These are phyloP conservation scores for Poecilus cupreus DNA, from an alignment of 2,888 invertebrate genomes.

Conservation along the genomic window DNA sequence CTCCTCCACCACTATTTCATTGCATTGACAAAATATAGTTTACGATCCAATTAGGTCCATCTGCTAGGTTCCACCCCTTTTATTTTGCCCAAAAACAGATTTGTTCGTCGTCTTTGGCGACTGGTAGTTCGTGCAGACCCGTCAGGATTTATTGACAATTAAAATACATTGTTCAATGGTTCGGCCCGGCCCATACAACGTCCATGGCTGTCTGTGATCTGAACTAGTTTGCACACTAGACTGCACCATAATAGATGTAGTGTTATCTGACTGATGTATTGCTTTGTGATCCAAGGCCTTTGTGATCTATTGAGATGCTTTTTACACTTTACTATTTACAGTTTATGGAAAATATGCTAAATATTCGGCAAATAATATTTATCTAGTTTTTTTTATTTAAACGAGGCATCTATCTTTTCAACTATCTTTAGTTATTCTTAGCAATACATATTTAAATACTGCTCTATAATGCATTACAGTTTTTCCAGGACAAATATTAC, in stretches of 20 bases:
- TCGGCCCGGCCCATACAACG: background rate
- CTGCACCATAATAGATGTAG: slow-evolving; percentile 26
- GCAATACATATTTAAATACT: no score
- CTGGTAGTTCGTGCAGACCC: background rate
- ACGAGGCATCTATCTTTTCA: no score
- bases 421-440: no score
- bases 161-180: slow-evolving; percentile 46
- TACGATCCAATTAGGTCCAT: slow-evolving; percentile 11
- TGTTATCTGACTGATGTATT: slow-evolving; percentile 39
- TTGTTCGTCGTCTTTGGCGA: slow-evolving; percentile 17
- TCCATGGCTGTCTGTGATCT: slow-evolving; percentile 6
- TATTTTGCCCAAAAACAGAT: slow-evolving; percentile 43
- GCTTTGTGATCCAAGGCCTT: slow-evolving; percentile 5
- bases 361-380: no score
- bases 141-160: slow-evolving; percentile 46
- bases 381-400: no score
- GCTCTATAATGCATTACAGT: no score
- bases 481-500: no score
- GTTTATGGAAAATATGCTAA: no score
- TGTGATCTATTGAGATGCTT: slow-evolving; percentile 11
- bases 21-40: slow-evolving; percentile 24
- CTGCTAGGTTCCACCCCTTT: background rate
- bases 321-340: background rate
- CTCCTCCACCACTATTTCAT: background rate
- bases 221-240: slow-evolving; percentile 30